Conservation (phyloP, 1,140 invertebrate genomes). For the Drosophila asahinai region DNA sequence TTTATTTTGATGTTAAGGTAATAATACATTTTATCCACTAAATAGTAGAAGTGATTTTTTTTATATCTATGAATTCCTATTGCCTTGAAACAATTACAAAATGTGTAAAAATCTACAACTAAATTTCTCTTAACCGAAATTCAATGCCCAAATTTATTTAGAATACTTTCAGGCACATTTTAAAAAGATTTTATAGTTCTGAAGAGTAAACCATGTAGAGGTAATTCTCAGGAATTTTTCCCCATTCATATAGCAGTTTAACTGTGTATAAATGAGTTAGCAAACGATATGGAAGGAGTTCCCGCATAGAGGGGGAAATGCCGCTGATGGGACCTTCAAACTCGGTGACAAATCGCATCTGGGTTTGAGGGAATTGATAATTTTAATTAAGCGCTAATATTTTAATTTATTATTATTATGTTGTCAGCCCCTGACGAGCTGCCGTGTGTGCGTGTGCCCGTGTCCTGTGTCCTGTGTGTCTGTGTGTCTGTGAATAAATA, state of each 20-base stretch:
- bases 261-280: neutral
- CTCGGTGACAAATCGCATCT: slow-evolving; percentile 36
- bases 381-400: slow-evolving; percentile 84
- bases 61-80: too few relatives aligned
- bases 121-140: neutral
- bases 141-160: neutral
- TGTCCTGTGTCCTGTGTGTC: slow-evolving; percentile 2
- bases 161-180: neutral
- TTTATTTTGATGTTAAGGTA: too few relatives aligned
- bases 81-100: neutral
- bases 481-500: slow-evolving; percentile 21
- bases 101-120: neutral
- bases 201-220: too few relatives aligned
- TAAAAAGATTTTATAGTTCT: neutral
- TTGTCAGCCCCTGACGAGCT: slow-evolving; percentile 37
- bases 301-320: neutral
- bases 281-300: neutral
- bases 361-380: slow-evolving; percentile 63
- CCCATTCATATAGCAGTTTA: too few relatives aligned
- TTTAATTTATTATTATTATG: slow-evolving; percentile 81
- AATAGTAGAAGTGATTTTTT: neutral
- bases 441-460: slow-evolving; percentile 5
- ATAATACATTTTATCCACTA: neutral
- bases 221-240: neutral
- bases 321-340: slow-evolving; percentile 29